These are phyloP conservation scores for Numenius phaeopus DNA, from an alignment of 2,797 vertebrate genomes.

Conservation along the genomic window DNA sequence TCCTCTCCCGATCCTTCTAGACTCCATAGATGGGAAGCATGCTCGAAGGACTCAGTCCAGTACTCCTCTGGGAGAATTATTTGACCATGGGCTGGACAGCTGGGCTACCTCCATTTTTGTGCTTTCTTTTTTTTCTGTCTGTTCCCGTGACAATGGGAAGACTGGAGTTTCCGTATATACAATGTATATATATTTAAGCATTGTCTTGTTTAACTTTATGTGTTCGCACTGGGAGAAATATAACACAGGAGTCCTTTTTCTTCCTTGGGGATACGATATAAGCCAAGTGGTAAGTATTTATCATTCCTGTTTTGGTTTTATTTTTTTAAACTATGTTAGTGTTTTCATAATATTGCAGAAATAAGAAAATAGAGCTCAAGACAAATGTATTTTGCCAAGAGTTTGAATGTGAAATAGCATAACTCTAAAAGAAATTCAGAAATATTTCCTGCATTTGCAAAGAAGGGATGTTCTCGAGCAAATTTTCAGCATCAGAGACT, in stretches of 20 bases:
- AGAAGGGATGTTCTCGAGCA: background rate
- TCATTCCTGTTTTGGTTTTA: slow-evolving; percentile 9
- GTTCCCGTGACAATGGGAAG: slow-evolving; percentile 66
- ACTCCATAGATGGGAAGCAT: slow-evolving; percentile 79
- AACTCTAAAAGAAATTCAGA: background rate
- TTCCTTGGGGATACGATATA: slow-evolving; percentile 78
- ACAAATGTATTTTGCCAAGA: background rate
- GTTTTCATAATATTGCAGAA: slow-evolving; percentile 34
- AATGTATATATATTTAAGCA: slow-evolving; percentile 75
- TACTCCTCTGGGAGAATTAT: slow-evolving; percentile 76
- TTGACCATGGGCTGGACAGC: slow-evolving; percentile 80
- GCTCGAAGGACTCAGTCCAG: slow-evolving; percentile 79
- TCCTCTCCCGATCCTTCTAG: slow-evolving; percentile 43
- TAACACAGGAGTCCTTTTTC: slow-evolving; percentile 78
- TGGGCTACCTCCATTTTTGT: slow-evolving; percentile 78
- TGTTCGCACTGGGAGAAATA: slow-evolving; percentile 81
- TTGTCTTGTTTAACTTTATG: slow-evolving; percentile 77
- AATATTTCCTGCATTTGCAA: slow-evolving; percentile 18
- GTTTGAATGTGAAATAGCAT: slow-evolving; percentile 21
- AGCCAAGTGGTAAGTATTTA: slow-evolving; percentile 78
- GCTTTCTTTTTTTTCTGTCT: slow-evolving; percentile 78
- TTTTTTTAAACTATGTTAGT: background rate
- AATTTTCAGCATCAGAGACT: slow-evolving; percentile 1
- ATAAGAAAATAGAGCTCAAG: slow-evolving; percentile 3
- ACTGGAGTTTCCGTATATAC: slow-evolving; percentile 65